phyloP scores from a whole-genome alignment of 2,113 vertebrate species.

The Trochalopteron elliotii region DNA sequence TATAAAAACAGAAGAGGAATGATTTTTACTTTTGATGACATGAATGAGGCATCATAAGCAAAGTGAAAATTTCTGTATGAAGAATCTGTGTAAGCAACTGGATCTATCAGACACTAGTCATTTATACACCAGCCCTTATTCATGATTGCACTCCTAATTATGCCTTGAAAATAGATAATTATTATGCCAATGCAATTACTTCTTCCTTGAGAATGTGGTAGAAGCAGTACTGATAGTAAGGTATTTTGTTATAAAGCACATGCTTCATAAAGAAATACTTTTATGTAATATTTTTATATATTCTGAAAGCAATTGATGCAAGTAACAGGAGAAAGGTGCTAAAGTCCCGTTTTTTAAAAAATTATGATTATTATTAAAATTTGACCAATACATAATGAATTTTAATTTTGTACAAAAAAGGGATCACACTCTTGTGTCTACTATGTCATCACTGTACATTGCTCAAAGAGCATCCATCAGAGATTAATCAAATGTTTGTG shows the following conservation, averaged over 20 bases:
- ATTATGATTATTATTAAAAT: not conserved
- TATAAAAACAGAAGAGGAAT: not conserved
- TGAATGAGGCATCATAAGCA: constrained; percentile 42
- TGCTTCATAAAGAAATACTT: not conserved
- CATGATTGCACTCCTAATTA: constrained; percentile 44
- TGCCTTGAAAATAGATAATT: constrained; percentile 22
- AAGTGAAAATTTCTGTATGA: constrained; percentile 27
- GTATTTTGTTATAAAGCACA: constrained; percentile 2
- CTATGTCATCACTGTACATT: not conserved
- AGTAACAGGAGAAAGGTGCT: not conserved
- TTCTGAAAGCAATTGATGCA: not conserved
- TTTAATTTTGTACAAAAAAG: not conserved
- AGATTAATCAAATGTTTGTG: not conserved
- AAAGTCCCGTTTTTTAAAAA: accelerated
- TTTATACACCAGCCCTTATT: constrained; percentile 42
- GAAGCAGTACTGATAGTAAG: constrained; percentile 29
- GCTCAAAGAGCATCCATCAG: not conserved
- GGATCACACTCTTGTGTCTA: not conserved
- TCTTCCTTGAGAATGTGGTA: constrained; percentile 15
- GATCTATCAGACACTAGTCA: constrained; percentile 1
- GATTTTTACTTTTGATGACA: constrained; percentile 29
- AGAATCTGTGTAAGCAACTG: not conserved
- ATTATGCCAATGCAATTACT: constrained; percentile 37
- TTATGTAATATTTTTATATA: not conserved
- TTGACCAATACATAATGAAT: not conserved